These are phyloP conservation scores for Anarhynchus alexandrinus DNA, from an alignment of 2,113 vertebrate genomes.

Conservation along the genomic window DNA sequence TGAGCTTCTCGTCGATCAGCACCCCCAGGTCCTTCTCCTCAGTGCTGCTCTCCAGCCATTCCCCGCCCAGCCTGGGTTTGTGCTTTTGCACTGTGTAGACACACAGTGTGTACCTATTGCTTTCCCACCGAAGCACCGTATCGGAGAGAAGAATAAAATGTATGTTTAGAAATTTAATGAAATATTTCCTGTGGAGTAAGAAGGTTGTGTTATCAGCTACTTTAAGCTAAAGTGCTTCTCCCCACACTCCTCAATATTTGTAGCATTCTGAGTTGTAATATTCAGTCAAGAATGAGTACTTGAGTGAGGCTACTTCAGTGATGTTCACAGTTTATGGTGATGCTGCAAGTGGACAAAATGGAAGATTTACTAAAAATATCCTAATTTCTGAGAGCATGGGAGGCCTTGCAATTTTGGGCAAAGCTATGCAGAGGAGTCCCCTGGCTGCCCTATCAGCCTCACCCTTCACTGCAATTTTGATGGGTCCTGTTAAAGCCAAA, in stretches of 20 bases:
- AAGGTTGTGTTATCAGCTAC: background rate
- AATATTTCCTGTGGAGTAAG: background rate
- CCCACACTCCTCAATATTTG: accelerated
- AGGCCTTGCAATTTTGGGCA: background rate
- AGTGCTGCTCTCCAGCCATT: no score
- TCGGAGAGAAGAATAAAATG: background rate
- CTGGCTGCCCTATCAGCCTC: background rate
- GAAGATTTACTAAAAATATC: background rate
- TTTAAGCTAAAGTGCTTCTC: background rate
- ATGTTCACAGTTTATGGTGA: background rate
- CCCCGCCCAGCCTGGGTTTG: no score
- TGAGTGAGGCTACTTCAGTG: background rate
- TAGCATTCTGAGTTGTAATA: background rate
- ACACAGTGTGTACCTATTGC: background rate
- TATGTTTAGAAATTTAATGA: background rate
- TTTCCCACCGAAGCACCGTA: background rate
- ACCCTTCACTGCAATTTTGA: background rate
- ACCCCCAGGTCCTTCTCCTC: no score
- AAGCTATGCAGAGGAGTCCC: background rate
- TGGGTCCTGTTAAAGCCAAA: background rate
- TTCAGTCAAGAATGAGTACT: background rate
- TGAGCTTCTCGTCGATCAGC: no score
- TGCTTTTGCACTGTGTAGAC: background rate
- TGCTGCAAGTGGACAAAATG: background rate
- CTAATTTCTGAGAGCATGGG: background rate